phyloP scores from a whole-genome alignment of 2,888 invertebrate genomes.

The Tanytarsus gracilentus region DNA sequence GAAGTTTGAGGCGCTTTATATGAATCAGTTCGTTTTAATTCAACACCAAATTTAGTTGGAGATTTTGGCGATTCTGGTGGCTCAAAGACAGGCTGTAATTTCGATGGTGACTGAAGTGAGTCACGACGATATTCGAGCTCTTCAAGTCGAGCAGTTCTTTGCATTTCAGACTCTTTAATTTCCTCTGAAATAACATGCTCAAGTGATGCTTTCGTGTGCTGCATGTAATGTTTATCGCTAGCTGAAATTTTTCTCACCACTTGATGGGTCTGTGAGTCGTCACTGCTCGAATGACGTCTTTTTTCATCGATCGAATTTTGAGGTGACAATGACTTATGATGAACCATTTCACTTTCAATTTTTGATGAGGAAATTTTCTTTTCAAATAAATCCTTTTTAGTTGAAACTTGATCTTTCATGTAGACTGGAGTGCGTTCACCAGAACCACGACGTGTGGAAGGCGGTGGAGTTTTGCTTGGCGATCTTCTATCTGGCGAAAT shows the following conservation, averaged over 20 bases:
- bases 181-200: conserved; percentile 36
- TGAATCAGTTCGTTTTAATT: conserved; percentile 51
- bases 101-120: not conserved
- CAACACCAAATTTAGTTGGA: conserved; percentile 60
- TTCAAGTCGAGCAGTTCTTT: conserved; percentile 8
- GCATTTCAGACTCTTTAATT: not conserved
- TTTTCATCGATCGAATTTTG: conserved; percentile 19
- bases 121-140: not conserved
- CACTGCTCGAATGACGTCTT: not conserved
- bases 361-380: conserved; percentile 34
- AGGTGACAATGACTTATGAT: conserved; percentile 36
- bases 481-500: conserved; percentile 2
- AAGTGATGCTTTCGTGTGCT: conserved; percentile 41
- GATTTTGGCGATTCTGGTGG: conserved; percentile 39
- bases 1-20: conserved; percentile 46
- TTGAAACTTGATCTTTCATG: conserved; percentile 37
- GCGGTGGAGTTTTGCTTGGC: not conserved
- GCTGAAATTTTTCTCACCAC: conserved; percentile 14
- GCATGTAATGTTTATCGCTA: conserved; percentile 40
- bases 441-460: conserved; percentile 12
- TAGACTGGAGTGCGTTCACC: conserved; percentile 14
- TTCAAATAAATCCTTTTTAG: conserved; percentile 33
- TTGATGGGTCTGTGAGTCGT: not conserved
- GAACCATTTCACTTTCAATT: conserved; percentile 32
- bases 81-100: not conserved